These are phyloP conservation scores for Triplophysa bombifrons DNA, from an alignment of 2,797 vertebrate genomes.

Conservation along the genomic window DNA sequence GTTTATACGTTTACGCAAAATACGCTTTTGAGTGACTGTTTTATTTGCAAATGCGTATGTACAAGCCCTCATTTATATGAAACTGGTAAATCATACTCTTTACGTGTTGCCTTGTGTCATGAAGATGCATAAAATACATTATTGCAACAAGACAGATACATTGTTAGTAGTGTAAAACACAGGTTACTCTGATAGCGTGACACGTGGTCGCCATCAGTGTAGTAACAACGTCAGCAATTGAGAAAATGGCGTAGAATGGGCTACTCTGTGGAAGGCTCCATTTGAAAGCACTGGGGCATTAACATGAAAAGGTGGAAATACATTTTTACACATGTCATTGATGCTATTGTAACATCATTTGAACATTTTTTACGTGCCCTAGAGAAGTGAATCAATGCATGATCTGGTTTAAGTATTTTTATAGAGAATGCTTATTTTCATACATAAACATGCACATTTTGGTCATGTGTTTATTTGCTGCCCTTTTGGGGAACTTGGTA, in stretches of 20 bases:
- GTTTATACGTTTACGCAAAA: not conserved
- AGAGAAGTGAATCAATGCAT: not conserved
- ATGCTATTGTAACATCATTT: not conserved
- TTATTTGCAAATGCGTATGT: not conserved
- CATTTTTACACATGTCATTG: not conserved
- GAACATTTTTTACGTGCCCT: not conserved
- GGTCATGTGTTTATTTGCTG: not conserved
- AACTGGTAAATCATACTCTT: not conserved
- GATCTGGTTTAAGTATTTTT: not conserved
- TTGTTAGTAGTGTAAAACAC: not conserved
- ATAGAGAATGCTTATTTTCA: not conserved
- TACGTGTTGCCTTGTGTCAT: not conserved
- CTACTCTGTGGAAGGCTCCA: conserved; percentile 24
- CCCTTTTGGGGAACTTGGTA: not conserved
- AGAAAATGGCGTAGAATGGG: conserved; percentile 72
- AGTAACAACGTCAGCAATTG: conserved; percentile 68
- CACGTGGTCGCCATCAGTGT: conserved; percentile 70
- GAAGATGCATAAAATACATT: no score
- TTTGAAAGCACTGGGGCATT: conserved; percentile 20
- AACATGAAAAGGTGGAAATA: not conserved
- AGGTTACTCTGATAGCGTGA: conserved; percentile 20
- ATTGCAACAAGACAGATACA: not conserved
- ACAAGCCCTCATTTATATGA: not conserved
- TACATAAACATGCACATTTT: not conserved
- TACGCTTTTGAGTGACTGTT: not conserved